Evolutionary conservation across 2,113 vertebrate species (phyloP).

Genomic region (Caloenas nicobarica): DNA sequence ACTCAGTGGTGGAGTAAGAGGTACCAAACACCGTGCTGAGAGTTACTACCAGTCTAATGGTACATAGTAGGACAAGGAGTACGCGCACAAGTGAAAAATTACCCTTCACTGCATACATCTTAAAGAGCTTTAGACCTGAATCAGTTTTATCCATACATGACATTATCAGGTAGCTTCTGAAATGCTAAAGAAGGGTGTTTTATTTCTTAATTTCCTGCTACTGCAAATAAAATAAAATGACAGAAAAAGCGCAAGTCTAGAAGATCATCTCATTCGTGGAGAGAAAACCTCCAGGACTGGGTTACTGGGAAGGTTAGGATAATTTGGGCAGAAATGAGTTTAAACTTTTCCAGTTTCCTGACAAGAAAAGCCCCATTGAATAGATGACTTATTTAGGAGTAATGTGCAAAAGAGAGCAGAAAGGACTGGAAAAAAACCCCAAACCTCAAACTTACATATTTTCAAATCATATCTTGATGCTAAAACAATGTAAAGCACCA

Average conservation of each 20-base stretch:
- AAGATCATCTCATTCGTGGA: not conserved
- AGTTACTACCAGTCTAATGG: not conserved
- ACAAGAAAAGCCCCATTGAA: not conserved
- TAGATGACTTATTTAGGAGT: not conserved
- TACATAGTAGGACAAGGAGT: not conserved
- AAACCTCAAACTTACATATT: rapidly evolving
- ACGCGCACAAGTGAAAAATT: not conserved
- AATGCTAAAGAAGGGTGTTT: not conserved
- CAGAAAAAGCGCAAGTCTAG: not conserved
- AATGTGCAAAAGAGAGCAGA: not conserved
- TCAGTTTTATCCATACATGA: not conserved
- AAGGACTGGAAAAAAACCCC: not conserved
- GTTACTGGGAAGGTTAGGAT: not conserved
- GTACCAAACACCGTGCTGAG: not conserved
- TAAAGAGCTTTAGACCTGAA: not conserved
- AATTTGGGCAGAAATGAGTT: not conserved
- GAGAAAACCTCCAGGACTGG: not conserved
- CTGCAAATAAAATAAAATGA: not conserved
- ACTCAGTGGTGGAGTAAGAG: not conserved
- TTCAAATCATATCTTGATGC: not conserved
- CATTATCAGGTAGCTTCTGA: not conserved
- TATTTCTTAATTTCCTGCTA: not conserved
- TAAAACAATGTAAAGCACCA: not conserved
- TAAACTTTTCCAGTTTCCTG: not conserved
- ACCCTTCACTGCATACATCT: not conserved